Conservation (phyloP, 2,113 vertebrate species). For the Arenaria interpres region DNA sequence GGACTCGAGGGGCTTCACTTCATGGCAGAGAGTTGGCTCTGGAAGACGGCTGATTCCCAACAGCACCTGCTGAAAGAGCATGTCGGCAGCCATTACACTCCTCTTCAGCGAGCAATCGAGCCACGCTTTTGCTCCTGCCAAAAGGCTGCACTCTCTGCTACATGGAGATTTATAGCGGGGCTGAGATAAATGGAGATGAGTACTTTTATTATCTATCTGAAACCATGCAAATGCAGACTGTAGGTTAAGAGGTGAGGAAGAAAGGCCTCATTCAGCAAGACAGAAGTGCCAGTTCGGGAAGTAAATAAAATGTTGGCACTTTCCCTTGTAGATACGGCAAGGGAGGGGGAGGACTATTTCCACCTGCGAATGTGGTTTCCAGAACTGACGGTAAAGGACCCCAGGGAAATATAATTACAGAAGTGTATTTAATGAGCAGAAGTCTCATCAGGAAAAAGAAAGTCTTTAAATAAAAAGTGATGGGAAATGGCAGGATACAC, state of each 20-base stretch:
- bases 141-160: neutral
- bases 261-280: neutral
- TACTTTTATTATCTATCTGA: neutral
- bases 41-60: neutral
- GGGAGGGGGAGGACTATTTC: neutral
- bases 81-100: neutral
- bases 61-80: neutral
- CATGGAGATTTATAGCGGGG: neutral
- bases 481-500: neutral
- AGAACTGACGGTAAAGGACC: neutral
- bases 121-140: neutral
- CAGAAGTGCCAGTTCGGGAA: neutral
- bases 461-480: neutral
- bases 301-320: constrained; percentile 11
- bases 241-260: neutral
- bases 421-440: neutral
- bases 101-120: neutral
- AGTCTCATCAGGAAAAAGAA: neutral
- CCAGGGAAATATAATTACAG: neutral
- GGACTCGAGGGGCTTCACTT: neutral
- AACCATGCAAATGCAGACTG: neutral
- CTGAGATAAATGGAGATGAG: neutral
- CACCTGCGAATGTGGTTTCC: neutral
- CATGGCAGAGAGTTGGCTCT: neutral
- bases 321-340: neutral